Evolutionary conservation across 2,113 vertebrate genomes (phyloP).

Genomic region (Misgurnus mizolepis): DNA sequence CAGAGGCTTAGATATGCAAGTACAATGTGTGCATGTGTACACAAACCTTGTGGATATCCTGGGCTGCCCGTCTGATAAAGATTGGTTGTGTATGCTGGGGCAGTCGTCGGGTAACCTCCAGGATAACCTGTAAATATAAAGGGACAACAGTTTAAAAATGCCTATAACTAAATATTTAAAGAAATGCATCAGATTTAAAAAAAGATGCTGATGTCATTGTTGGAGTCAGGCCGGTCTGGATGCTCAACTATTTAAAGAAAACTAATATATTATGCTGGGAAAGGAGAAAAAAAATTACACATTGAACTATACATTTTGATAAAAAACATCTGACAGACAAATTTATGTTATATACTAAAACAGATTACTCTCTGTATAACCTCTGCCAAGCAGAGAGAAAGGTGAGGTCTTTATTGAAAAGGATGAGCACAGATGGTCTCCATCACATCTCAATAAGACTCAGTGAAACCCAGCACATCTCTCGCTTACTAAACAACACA

Average conservation of each 20-base stretch:
- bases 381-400: neutral
- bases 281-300: neutral
- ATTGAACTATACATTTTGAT: too few relatives aligned
- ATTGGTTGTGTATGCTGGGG: conserved; percentile 93
- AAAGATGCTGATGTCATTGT: too few relatives aligned
- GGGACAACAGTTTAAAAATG: conserved; percentile 30
- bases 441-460: conserved; percentile 67
- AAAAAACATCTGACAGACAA: too few relatives aligned
- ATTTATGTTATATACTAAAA: neutral
- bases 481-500: conserved; percentile 18
- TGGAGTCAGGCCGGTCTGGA: too few relatives aligned
- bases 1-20: too few relatives aligned
- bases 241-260: too few relatives aligned
- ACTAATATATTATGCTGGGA: too few relatives aligned
- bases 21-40: neutral
- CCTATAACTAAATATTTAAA: neutral
- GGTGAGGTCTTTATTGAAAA: conserved; percentile 34
- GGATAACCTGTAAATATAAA: conserved; percentile 85
- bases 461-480: conserved; percentile 41
- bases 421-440: conserved; percentile 70
- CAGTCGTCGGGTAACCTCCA: conserved; percentile 89
- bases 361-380: conserved; percentile 22
- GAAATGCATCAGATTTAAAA: neutral
- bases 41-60: conserved; percentile 92
- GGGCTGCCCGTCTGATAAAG: conserved; percentile 95